Conservation (phyloP, 2,113 vertebrate species). For the Lamprotornis superbus region DNA sequence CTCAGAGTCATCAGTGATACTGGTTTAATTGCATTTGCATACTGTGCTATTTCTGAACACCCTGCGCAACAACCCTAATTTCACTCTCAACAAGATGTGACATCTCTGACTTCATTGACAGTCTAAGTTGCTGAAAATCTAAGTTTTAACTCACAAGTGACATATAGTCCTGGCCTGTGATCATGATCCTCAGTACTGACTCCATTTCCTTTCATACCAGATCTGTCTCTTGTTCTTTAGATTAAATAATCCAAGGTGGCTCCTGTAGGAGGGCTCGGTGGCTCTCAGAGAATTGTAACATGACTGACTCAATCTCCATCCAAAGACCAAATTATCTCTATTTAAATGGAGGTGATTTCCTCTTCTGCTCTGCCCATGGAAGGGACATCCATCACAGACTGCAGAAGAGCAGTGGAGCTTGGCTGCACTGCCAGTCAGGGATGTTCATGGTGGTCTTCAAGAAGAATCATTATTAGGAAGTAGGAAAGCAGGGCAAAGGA, state of each 20-base stretch:
- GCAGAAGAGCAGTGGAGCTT: not conserved
- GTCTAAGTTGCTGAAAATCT: not conserved
- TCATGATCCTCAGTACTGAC: not conserved
- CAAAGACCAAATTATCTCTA: not conserved
- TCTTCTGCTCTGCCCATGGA: not conserved
- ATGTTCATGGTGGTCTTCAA: not conserved
- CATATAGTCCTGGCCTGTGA: not conserved
- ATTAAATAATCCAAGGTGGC: not conserved
- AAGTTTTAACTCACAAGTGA: conserved; percentile 1
- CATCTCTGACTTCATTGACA: not conserved
- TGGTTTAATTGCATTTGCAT: conserved; percentile 62
- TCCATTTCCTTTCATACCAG: not conserved
- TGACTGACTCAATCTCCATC: not conserved
- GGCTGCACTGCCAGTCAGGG: not conserved
- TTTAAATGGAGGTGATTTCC: not conserved
- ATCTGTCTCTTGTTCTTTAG: not conserved
- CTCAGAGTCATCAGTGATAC: not conserved
- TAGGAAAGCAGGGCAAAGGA: not conserved
- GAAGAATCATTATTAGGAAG: not conserved
- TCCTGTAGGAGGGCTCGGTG: accelerated
- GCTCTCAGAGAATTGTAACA: not conserved
- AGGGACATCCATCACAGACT: not conserved
- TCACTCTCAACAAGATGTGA: not conserved
- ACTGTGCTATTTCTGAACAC: conserved; percentile 28
- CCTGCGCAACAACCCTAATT: not conserved